Evolutionary conservation across 53 echinoderm and acorn worm genomes (phyloP).

Genomic region (Zoroaster sp.): DNA sequence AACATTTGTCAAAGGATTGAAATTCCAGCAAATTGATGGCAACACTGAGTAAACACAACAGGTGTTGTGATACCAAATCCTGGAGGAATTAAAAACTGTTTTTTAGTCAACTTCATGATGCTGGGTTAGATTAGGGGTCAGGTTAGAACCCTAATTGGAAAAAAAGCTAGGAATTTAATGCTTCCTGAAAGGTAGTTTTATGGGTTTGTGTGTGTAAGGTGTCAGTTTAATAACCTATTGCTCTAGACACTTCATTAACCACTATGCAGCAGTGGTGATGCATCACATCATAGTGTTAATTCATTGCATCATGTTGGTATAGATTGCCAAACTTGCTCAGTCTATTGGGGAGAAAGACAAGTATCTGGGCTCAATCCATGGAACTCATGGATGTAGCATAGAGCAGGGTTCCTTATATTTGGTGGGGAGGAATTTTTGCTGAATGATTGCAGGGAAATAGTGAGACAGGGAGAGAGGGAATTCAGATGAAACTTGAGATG

Average conservation of each 20-base stretch:
- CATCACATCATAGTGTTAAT: not conserved
- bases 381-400: too few relatives aligned
- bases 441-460: too few relatives aligned
- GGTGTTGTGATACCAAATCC: not conserved
- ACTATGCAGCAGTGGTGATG: not conserved
- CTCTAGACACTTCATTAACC: not conserved
- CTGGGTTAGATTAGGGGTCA: too few relatives aligned
- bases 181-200: not conserved
- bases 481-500: too few relatives aligned
- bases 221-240: slow-evolving; percentile 10
- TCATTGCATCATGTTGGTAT: not conserved
- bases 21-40: not conserved
- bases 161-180: not conserved
- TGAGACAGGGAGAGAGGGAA: too few relatives aligned
- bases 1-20: not conserved
- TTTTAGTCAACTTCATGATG: not conserved
- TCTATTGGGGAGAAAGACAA: too few relatives aligned
- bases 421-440: too few relatives aligned
- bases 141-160: too few relatives aligned
- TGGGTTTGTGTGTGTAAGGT: slow-evolving; percentile 4
- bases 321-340: not conserved
- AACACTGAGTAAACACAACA: not conserved
- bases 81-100: not conserved
- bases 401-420: too few relatives aligned
- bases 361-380: too few relatives aligned